phyloP scores from a whole-genome alignment of 2,888 invertebrate species.

The Pilophorus perplexus region DNA sequence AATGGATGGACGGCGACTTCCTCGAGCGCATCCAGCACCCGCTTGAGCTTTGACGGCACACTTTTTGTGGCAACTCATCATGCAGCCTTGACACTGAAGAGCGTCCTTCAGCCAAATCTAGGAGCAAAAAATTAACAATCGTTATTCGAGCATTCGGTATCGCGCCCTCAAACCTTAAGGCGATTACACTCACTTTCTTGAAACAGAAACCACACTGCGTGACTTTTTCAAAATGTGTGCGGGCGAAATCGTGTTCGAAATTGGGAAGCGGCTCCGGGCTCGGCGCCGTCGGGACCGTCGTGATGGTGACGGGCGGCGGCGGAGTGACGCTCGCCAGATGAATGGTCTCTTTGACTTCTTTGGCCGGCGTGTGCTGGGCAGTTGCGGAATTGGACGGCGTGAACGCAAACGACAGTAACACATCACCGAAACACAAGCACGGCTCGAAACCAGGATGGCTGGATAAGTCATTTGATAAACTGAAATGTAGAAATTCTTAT shows the following conservation, averaged over 20 bases:
- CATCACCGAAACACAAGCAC: constrained; percentile 86
- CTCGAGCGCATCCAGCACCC: constrained; percentile 52
- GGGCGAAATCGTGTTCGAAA: constrained; percentile 69
- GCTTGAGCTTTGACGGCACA: constrained; percentile 84
- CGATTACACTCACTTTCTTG: constrained; percentile 79
- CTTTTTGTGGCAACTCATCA: constrained; percentile 92
- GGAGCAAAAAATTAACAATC: not conserved
- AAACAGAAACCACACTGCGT: constrained; percentile 92
- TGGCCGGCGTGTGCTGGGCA: constrained; percentile 47
- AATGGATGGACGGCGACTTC: constrained; percentile 47
- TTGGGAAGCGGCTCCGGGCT: not conserved
- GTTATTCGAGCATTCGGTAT: too few species aligned
- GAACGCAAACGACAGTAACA: constrained; percentile 74
- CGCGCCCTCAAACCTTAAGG: too few species aligned
- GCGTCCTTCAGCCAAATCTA: constrained; percentile 97
- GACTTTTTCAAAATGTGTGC: constrained; percentile 84
- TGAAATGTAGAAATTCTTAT: constrained; percentile 51
- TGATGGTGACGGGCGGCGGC: constrained; percentile 37
- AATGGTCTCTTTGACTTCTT: too few species aligned
- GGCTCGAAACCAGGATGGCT: constrained; percentile 81
- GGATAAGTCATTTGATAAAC: constrained; percentile 65
- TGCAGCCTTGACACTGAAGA: constrained; percentile 84
- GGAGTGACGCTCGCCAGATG: too few species aligned
- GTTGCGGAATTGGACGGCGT: constrained; percentile 51
- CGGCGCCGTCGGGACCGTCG: constrained; percentile 30